Evolutionary conservation across 2,797 vertebrate genomes (phyloP).

Genomic region (Pachyuromys duprasi): DNA sequence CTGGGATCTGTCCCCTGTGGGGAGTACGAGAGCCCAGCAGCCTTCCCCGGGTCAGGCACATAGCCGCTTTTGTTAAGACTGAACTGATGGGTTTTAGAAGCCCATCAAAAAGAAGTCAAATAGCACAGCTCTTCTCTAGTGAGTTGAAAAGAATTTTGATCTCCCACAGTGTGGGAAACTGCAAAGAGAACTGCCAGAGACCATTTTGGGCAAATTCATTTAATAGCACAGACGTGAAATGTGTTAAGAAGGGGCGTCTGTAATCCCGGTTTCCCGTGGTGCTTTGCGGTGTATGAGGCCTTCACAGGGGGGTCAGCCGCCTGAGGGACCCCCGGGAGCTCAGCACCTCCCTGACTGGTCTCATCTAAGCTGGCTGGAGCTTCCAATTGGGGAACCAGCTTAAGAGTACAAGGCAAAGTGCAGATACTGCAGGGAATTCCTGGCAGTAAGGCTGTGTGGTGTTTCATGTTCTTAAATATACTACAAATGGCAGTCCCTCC

Average conservation of each 20-base stretch:
- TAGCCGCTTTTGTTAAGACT: neutral
- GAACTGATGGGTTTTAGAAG: neutral
- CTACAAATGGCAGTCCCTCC: neutral
- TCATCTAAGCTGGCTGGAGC: neutral
- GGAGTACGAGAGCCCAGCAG: neutral
- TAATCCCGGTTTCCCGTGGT: neutral
- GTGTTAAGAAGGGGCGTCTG: constrained; percentile 49
- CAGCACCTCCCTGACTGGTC: constrained; percentile 22
- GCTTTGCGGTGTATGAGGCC: neutral
- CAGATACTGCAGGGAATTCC: constrained; percentile 29
- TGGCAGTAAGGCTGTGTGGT: neutral
- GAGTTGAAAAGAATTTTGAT: neutral
- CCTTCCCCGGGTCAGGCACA: neutral
- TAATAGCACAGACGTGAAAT: constrained; percentile 26
- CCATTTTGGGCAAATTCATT: constrained; percentile 42
- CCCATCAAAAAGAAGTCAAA: neutral
- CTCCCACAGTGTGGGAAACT: neutral
- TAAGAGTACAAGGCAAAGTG: constrained; percentile 62
- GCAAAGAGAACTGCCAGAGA: neutral
- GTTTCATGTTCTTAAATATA: constrained; percentile 21
- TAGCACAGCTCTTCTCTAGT: neutral
- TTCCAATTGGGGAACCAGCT: neutral
- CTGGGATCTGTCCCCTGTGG: neutral
- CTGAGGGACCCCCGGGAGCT: neutral
- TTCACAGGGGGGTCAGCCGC: neutral